Percentiles rank a stretch among this genome's conserved stretches.
Conservation (phyloP, 2,797 vertebrate species). For the Trachops cirrhosus region DNA sequence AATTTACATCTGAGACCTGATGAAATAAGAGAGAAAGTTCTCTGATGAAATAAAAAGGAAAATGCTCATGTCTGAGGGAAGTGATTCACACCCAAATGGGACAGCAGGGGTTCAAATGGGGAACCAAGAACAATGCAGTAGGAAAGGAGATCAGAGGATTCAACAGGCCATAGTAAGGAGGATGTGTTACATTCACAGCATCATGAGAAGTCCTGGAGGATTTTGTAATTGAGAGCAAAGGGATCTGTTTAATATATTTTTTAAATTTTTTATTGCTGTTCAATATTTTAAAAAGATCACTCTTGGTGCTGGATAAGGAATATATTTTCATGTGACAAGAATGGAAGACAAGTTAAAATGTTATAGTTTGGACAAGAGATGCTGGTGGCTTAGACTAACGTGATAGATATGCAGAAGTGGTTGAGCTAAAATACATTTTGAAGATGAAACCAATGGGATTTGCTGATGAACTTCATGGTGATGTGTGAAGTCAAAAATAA, state of each 20-base stretch:
- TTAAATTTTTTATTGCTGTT: neutral
- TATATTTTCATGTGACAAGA: neutral
- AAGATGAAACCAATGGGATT: neutral
- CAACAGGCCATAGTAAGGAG: neutral
- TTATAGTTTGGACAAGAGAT: neutral
- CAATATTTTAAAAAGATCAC: neutral
- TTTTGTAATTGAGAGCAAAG: neutral
- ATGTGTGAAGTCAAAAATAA: neutral
- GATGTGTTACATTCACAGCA: neutral
- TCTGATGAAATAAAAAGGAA: neutral
- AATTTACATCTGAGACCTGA: neutral
- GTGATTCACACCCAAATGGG: neutral
- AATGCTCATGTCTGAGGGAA: rapidly evolving
- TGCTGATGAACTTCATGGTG: neutral
- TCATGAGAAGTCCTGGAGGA: neutral
- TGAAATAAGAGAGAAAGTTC: neutral
- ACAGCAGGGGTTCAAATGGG: neutral
- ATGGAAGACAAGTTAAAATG: neutral
- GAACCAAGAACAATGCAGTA: neutral
- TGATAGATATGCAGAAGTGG: neutral
- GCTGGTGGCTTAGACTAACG: neutral
- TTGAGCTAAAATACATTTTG: neutral
- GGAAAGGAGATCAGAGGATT: neutral
- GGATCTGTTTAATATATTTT: neutral
- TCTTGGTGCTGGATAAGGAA: neutral